Percentiles rank a stretch among this genome's conserved stretches.
Conservation (phyloP, 23 tunicate genomes). For the Oikopleura albicans region DNA sequence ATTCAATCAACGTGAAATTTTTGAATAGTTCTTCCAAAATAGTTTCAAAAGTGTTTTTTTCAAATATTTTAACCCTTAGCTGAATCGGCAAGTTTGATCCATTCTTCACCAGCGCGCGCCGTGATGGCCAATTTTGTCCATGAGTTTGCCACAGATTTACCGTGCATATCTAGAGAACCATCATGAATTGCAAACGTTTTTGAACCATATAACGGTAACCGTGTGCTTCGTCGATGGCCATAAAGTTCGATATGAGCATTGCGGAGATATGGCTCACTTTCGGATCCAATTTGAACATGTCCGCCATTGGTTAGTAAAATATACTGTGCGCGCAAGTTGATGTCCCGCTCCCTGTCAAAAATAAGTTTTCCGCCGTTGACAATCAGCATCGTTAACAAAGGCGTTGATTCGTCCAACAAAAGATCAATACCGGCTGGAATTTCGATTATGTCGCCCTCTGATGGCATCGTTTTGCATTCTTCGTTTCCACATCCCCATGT, state of each 20-base stretch:
- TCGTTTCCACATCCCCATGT: background rate
- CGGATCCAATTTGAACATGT: conserved; percentile 70
- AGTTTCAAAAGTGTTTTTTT: background rate
- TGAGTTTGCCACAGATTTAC: conserved; percentile 29
- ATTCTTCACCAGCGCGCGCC: conserved; percentile 30
- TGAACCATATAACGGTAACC: conserved; percentile 79
- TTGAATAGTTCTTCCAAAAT: too few relatives aligned
- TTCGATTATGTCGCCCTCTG: conserved; percentile 1
- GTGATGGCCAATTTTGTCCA: conserved; percentile 43
- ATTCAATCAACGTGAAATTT: background rate
- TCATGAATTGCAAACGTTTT: conserved; percentile 62
- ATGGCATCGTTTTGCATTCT: background rate
- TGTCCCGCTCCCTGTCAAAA: conserved; percentile 36
- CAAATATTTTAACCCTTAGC: background rate
- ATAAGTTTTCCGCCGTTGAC: conserved; percentile 65
- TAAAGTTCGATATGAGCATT: conserved; percentile 42
- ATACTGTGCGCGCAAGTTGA: conserved; percentile 41
- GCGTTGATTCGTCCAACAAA: background rate
- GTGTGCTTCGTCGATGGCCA: conserved; percentile 51
- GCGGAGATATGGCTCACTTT: conserved; percentile 30
- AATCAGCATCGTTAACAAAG: conserved; percentile 18
- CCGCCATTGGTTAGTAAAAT: conserved; percentile 56
- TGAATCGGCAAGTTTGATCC: conserved; percentile 22
- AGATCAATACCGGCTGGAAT: background rate
- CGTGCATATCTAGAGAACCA: conserved; percentile 78